phyloP scores from a whole-genome alignment of 2,797 vertebrate species.

The Pempheris klunzingeri region DNA sequence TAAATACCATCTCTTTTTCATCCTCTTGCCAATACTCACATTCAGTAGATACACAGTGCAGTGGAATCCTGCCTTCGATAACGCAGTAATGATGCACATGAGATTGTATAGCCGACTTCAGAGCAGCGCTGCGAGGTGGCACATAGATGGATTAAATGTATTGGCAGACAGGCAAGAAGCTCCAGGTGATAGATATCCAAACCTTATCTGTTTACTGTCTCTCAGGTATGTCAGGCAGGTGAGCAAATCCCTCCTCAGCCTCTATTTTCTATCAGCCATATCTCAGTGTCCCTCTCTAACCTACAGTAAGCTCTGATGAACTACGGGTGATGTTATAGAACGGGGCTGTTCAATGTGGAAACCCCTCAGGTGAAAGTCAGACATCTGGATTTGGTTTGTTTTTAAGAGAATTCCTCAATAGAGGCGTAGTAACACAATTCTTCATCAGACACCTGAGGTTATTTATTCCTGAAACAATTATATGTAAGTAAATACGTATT shows the following conservation, averaged over 20 bases:
- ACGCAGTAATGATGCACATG: conserved; percentile 47
- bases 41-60: conserved; percentile 22
- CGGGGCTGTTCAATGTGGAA: conserved; percentile 37
- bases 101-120: conserved; percentile 51
- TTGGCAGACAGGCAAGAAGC: conserved; percentile 61
- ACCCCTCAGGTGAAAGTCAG: conserved; percentile 49
- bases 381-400: conserved; percentile 17
- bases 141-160: conserved; percentile 68
- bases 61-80: conserved; percentile 48
- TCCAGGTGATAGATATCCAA: conserved; percentile 69
- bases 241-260: conserved; percentile 74
- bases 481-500: not conserved
- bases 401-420: not conserved
- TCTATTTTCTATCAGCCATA: conserved; percentile 72
- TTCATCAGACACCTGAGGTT: not conserved
- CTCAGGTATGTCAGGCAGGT: conserved; percentile 72
- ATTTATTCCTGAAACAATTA: not conserved
- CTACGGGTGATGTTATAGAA: conserved; percentile 47
- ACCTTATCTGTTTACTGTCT: conserved; percentile 79
- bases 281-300: conserved; percentile 72
- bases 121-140: conserved; percentile 35
- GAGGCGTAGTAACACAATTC: not conserved
- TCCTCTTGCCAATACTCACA: conserved; percentile 22
- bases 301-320: conserved; percentile 72
- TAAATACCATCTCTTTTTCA: conserved; percentile 24